A percentile compares a stretch with the other conserved stretches of the same genome.
Evolutionary conservation across 2,888 invertebrate genomes (phyloP).

Genomic region (Himalopsyche japonica): DNA sequence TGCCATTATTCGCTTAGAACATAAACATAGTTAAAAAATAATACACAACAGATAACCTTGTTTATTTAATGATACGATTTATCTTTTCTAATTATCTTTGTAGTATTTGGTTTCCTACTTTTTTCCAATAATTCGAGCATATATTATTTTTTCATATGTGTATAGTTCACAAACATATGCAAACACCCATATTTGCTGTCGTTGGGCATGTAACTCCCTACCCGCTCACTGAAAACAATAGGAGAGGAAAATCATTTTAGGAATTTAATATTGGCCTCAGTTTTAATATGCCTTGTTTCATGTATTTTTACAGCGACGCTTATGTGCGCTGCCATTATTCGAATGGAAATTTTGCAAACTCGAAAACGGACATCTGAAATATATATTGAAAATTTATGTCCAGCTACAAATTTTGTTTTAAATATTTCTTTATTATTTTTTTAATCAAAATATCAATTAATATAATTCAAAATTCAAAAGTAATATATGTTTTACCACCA

Average conservation of each 20-base stretch:
- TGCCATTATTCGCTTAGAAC: too few species aligned
- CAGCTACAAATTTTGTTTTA: not conserved
- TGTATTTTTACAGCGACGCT: constrained; percentile 28
- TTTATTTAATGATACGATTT: too few species aligned
- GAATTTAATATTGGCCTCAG: constrained; percentile 39
- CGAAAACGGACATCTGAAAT: not conserved
- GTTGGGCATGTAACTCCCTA: constrained; percentile 10
- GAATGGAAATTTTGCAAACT: not conserved
- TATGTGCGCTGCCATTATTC: not conserved
- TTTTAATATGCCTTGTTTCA: constrained; percentile 37
- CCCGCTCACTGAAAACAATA: constrained; percentile 17
- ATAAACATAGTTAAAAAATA: too few species aligned
- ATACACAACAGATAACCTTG: too few species aligned
- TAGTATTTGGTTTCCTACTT: not conserved
- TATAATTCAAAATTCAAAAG: too few species aligned
- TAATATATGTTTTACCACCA: too few species aligned
- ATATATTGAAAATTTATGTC: not conserved
- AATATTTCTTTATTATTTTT: not conserved
- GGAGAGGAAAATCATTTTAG: constrained; percentile 37
- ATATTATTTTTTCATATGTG: not conserved
- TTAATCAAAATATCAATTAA: too few species aligned
- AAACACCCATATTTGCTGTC: constrained; percentile 14
- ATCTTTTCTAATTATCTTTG: not conserved
- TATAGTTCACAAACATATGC: constrained; percentile 9
- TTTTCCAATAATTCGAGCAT: not conserved